These are phyloP conservation scores for Monochamus alternatus DNA, from an alignment of 2,888 invertebrate species.

Conservation along the genomic window DNA sequence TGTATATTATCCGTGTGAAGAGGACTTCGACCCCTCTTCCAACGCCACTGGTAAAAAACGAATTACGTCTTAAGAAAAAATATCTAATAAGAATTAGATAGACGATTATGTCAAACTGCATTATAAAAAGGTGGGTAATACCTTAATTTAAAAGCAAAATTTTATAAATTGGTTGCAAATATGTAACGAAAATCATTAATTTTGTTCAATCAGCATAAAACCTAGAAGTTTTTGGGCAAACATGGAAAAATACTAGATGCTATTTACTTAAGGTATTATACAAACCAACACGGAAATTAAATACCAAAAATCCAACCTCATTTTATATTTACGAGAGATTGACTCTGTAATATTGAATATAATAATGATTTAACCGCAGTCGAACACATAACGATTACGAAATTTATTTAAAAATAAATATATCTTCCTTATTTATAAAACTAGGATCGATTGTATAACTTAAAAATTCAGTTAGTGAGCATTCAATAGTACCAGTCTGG, in stretches of 20 bases:
- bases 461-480: too few species aligned
- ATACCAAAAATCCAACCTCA: background rate
- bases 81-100: too few species aligned
- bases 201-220: slow-evolving; percentile 1
- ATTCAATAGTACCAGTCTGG: too few species aligned
- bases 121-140: too few species aligned
- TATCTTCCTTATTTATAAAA: too few species aligned
- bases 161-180: background rate
- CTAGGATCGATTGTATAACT: too few species aligned
- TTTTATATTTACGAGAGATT: slow-evolving; percentile 7
- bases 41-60: too few species aligned
- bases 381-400: slow-evolving; percentile 2
- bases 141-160: too few species aligned
- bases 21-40: too few species aligned
- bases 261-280: background rate
- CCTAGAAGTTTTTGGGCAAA: background rate
- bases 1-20: too few species aligned
- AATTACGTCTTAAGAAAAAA: too few species aligned
- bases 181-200: background rate
- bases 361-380: background rate
- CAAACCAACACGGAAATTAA: background rate
- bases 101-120: too few species aligned
- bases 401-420: background rate
- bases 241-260: background rate
- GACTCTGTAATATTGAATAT: slow-evolving; percentile 4